Conservation (phyloP, 1,140 invertebrate genomes). For the Ditylenchus dipsaci region DNA sequence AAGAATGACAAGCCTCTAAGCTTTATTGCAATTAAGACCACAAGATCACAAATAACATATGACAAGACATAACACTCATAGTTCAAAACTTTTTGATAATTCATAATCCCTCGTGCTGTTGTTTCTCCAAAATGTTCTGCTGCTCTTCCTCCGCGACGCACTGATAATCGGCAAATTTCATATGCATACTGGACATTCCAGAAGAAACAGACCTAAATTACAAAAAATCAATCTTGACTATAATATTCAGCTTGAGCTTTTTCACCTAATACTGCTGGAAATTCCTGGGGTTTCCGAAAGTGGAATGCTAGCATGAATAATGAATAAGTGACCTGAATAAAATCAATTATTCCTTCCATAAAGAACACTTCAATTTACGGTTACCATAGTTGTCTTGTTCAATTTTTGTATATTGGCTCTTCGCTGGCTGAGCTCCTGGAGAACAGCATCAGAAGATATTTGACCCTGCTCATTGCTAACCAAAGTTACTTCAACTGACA, state of each 20-base stretch:
- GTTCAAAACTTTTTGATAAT: too few relatives aligned
- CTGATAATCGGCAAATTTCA: slow-evolving; percentile 18
- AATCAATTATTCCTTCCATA: not conserved
- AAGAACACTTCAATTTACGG: not conserved
- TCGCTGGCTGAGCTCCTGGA: slow-evolving; percentile 13
- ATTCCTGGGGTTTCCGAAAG: slow-evolving; percentile 21
- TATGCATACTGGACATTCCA: slow-evolving; percentile 17
- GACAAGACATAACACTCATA: too few relatives aligned
- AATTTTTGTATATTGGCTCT: slow-evolving; percentile 13
- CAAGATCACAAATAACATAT: too few relatives aligned
- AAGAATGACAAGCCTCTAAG: too few relatives aligned
- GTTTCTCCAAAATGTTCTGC: not conserved
- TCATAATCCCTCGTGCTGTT: not conserved
- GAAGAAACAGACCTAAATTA: slow-evolving; percentile 19
- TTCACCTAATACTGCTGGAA: slow-evolving; percentile 1
- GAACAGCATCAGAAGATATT: slow-evolving; percentile 1
- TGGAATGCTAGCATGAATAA: slow-evolving; percentile 20
- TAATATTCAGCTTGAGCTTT: too few relatives aligned
- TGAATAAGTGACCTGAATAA: slow-evolving; percentile 4
- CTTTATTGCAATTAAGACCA: too few relatives aligned
- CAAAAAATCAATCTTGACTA: too few relatives aligned
- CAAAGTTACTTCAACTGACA: slow-evolving; percentile 16
- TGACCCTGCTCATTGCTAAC: slow-evolving; percentile 2
- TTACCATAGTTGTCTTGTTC: not conserved
- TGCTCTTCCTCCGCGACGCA: not conserved